Conservation (phyloP, 2,888 invertebrate species). For the Apotomis turbidana region DNA sequence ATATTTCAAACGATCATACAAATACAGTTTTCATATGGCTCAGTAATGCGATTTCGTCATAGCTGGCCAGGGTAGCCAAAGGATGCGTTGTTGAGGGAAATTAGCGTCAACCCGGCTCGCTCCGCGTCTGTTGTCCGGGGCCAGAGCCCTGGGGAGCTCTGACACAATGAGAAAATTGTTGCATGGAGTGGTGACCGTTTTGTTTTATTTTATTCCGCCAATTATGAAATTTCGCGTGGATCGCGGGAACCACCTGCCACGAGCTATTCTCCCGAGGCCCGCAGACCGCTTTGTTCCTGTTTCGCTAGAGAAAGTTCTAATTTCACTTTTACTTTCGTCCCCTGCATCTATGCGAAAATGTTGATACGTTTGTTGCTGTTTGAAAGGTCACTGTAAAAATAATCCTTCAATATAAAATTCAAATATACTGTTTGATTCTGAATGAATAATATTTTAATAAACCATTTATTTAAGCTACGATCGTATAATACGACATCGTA, state of each 20-base stretch:
- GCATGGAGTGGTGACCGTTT: constrained; percentile 68
- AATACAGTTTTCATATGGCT: background rate
- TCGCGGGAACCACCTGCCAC: constrained; percentile 68
- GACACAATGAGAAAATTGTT: constrained; percentile 75
- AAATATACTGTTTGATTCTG: too few relatives aligned
- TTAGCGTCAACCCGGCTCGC: constrained; percentile 67
- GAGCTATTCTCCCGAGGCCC: constrained; percentile 58
- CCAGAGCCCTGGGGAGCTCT: constrained; percentile 72
- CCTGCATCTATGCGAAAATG: constrained; percentile 19
- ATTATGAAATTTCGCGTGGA: constrained; percentile 72
- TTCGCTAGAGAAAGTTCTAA: constrained; percentile 63
- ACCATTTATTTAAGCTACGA: too few relatives aligned
- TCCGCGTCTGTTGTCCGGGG: constrained; percentile 75
- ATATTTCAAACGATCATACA: background rate
- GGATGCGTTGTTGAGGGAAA: constrained; percentile 62
- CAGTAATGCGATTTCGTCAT: constrained; percentile 7
- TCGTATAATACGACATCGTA: too few relatives aligned
- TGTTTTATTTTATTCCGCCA: constrained; percentile 69
- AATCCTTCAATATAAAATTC: too few relatives aligned
- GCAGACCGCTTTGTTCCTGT: constrained; percentile 57
- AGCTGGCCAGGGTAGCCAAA: constrained; percentile 8
- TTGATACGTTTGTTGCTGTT: constrained; percentile 18
- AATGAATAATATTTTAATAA: too few relatives aligned
- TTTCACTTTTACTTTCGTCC: constrained; percentile 62
- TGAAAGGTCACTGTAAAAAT: background rate